Evolutionary conservation across 2,888 invertebrate genomes (phyloP), one percentile per base, ranked within the genome.

Genomic region (Xestia xanthographa): DNA sequence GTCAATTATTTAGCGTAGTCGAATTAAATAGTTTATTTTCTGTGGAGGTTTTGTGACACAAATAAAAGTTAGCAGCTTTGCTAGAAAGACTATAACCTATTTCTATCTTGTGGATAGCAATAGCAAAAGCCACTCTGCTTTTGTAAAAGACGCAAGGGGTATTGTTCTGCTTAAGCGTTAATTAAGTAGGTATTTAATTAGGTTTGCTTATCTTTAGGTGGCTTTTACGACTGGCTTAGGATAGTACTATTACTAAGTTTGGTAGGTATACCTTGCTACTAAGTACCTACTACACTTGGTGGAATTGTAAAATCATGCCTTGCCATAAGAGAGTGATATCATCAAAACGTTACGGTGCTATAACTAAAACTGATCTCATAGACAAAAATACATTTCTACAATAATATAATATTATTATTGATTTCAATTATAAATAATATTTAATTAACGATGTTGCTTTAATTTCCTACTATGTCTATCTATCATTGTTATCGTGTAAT

Each of bases 101-200:
- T 58, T 29, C 17, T 29, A 20, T 29, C 4, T 1, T 14, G 5
- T 62, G 3, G 38, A 26, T 56, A 26, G 14, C 14, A 26, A 17
- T 34, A 8, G 43, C 6, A 45, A 45, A 53, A 34, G 0, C n/a
- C 6, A 3, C 38, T 72, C 29, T 65, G 9, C 22, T 67, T 58
- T n/a, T 38, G 29, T n/a, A 48, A 14, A n/a, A 66, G 34, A 38
- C 45, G 26, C 34, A 14, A 38, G 34, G 2, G 12, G 12, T 43
- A 56, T 63, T 79, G 17, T 62, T 48, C 14, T 41, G 14, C 22
- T 43, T 45, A 48, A 71, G 66, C 17, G 20, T 78, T 62, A 70
- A 66, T 73, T 43, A 80, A 65, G 20, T 58, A 65, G 41, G n/a
- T 22, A 45, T 50, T 56, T 72, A 67, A 66, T 63, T 66, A 58